phyloP scores from a whole-genome alignment of 2,888 invertebrate species.

The Himalopsyche kuldschensis region DNA sequence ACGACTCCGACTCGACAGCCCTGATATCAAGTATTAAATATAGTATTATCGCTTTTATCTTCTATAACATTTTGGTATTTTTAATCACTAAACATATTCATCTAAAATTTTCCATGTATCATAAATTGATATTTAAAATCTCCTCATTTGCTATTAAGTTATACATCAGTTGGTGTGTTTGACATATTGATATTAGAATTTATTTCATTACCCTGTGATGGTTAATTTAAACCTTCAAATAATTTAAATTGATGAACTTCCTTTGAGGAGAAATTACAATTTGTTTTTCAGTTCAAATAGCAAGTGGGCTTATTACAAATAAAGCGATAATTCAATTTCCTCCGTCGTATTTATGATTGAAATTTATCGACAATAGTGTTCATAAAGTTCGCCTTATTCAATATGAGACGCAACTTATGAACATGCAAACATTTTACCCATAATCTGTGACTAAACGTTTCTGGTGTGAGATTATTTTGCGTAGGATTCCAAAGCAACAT shows the following conservation, averaged over 20 bases:
- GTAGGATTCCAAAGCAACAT: neutral
- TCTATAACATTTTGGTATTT: too few species aligned
- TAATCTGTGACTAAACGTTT: neutral
- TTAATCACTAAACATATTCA: too few species aligned
- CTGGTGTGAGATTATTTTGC: neutral
- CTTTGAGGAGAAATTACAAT: neutral
- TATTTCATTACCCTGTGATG: too few species aligned
- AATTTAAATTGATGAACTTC: neutral
- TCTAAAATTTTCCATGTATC: too few species aligned
- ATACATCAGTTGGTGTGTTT: too few species aligned
- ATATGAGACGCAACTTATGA: neutral
- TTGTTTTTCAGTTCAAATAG: neutral
- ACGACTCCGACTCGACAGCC: too few species aligned
- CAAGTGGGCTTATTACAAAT: neutral
- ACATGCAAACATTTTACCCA: neutral
- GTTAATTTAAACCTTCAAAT: neutral
- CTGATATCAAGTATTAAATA: too few species aligned
- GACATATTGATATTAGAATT: too few species aligned
- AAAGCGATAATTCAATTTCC: neutral
- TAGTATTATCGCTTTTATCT: too few species aligned
- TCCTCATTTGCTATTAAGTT: too few species aligned
- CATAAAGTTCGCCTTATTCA: neutral
- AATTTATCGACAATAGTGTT: neutral
- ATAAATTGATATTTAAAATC: too few species aligned
- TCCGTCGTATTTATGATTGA: neutral